Conservation (phyloP, 2,797 vertebrate species). For the Calcarius lapponicus region DNA sequence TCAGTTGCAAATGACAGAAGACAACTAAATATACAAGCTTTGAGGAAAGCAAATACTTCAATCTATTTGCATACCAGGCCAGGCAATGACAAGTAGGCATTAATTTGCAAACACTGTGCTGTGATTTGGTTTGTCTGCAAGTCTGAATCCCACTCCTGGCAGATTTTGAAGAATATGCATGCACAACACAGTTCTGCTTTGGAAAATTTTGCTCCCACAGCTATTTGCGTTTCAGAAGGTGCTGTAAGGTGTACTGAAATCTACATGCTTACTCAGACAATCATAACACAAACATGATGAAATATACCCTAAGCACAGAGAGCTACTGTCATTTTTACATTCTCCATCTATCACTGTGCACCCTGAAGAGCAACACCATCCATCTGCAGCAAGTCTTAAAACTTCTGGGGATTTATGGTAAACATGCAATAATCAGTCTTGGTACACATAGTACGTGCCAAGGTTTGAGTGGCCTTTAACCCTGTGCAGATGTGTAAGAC, state of each 20-base stretch:
- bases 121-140: neutral
- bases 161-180: neutral
- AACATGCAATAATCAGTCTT: neutral
- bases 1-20: neutral
- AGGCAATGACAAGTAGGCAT: neutral
- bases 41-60: neutral
- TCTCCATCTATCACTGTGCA: neutral
- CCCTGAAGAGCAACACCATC: neutral
- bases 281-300: neutral
- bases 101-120: neutral
- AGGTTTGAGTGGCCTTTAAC: neutral
- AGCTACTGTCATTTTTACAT: neutral
- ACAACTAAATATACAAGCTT: neutral
- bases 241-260: neutral
- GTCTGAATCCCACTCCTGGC: neutral
- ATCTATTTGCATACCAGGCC: neutral
- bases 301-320: neutral
- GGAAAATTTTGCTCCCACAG: neutral
- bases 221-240: neutral
- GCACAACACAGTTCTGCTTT: neutral
- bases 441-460: rapidly evolving
- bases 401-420: neutral
- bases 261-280: neutral
- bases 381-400: neutral
- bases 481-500: neutral